A percentile compares a stretch with the other conserved stretches of the same genome.
These are phyloP conservation scores for Chydorus sphaericus DNA, from an alignment of 2,888 invertebrate genomes.

Conservation along the genomic window DNA sequence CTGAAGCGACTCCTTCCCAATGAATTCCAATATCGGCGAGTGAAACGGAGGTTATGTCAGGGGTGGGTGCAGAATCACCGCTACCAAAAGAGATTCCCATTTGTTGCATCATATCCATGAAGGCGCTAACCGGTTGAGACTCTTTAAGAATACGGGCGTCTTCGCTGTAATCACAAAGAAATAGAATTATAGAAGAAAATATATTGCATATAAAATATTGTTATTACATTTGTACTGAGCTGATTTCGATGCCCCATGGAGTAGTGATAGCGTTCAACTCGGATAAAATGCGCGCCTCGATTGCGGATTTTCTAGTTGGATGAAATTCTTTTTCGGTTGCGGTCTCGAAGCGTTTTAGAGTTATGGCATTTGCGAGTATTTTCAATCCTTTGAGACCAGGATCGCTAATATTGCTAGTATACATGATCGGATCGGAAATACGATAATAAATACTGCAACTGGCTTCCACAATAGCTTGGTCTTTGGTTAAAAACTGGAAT, in stretches of 20 bases:
- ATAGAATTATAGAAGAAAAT: background rate
- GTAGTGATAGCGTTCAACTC: conserved; percentile 1
- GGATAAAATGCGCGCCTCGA: background rate
- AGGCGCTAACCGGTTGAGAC: conserved; percentile 3
- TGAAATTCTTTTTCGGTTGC: background rate
- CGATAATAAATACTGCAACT: conserved; percentile 3
- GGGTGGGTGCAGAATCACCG: background rate
- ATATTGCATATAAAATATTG: background rate
- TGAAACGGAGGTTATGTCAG: background rate
- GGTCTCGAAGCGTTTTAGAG: background rate
- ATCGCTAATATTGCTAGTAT: background rate
- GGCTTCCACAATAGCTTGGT: conserved; percentile 8
- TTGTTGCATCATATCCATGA: conserved; percentile 2
- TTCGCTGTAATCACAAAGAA: background rate
- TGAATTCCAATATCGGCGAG: background rate
- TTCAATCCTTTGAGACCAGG: conserved; percentile 2
- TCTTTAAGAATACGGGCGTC: background rate
- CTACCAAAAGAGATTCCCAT: conserved; percentile 1
- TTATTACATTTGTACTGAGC: background rate
- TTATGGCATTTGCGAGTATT: background rate
- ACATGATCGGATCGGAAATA: conserved; percentile 1
- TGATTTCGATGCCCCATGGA: conserved; percentile 7
- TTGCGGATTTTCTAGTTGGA: background rate
- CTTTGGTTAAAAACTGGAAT: conserved; percentile 6
- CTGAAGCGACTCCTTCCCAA: no score